phyloP scores from a whole-genome alignment of 92 coral and sea anemone genomes.

The Porites divaricata region DNA sequence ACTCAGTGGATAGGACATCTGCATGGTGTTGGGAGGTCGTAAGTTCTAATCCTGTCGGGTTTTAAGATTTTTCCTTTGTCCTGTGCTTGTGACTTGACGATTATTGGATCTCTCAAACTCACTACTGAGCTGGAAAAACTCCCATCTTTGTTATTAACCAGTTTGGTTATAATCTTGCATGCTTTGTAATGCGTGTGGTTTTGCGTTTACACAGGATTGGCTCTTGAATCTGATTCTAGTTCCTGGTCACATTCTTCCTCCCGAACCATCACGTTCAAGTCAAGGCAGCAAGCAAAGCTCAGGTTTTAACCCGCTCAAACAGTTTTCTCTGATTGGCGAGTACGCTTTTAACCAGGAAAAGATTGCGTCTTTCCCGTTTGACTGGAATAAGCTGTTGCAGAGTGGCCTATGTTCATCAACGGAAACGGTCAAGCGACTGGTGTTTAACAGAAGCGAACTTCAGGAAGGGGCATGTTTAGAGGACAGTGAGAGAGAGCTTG shows the following conservation, averaged over 20 bases:
- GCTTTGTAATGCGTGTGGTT: background rate
- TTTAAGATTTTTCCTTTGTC: too few relatives aligned
- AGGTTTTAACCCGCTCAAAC: constrained; percentile 73
- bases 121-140: too few relatives aligned
- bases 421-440: constrained; percentile 80
- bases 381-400: constrained; percentile 85
- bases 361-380: constrained; percentile 91
- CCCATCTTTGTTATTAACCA: too few relatives aligned
- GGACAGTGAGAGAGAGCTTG: constrained; percentile 74
- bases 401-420: constrained; percentile 73
- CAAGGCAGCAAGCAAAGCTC: constrained; percentile 40
- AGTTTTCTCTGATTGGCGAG: constrained; percentile 88
- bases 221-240: constrained; percentile 83
- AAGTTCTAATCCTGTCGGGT: too few relatives aligned
- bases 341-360: constrained; percentile 86
- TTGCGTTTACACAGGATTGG: constrained; percentile 69
- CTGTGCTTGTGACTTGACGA: too few relatives aligned
- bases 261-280: constrained; percentile 56
- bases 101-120: too few relatives aligned
- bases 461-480: constrained; percentile 83
- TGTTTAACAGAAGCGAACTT: constrained; percentile 89
- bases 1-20: too few relatives aligned
- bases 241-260: constrained; percentile 89
- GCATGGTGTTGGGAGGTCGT: too few relatives aligned
- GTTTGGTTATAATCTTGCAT: too few relatives aligned